Percentiles rank a stretch among this genome's conserved stretches.
These are phyloP conservation scores for Hydrotaea diabolus DNA, from an alignment of 2,888 invertebrate genomes.

Conservation along the genomic window DNA sequence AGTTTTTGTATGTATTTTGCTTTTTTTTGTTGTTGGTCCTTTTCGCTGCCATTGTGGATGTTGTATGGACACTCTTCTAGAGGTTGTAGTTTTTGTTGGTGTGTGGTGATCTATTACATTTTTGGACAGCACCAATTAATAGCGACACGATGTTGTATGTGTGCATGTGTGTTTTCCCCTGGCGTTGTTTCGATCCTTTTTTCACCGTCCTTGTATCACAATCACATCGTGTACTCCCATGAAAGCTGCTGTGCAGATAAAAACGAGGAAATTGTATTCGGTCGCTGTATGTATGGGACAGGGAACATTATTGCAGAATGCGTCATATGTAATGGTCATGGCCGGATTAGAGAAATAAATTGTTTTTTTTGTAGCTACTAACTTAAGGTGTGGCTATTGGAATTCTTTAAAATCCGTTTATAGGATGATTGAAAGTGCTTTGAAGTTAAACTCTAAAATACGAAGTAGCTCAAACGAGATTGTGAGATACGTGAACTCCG, in stretches of 20 bases:
- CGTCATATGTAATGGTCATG: slow-evolving; percentile 2
- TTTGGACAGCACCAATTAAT: slow-evolving; percentile 79
- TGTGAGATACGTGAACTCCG: too few species aligned
- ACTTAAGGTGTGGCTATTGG: slow-evolving; percentile 1
- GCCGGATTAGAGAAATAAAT: background rate
- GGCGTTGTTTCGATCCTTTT: slow-evolving; percentile 23
- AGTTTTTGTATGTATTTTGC: slow-evolving; percentile 31
- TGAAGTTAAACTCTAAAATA: too few species aligned
- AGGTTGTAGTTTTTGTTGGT: slow-evolving; percentile 57
- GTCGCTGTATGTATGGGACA: background rate
- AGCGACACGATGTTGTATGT: slow-evolving; percentile 75
- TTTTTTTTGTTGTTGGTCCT: slow-evolving; percentile 14
- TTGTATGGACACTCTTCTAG: background rate
- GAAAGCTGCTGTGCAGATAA: slow-evolving; percentile 28
- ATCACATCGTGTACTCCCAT: slow-evolving; percentile 7
- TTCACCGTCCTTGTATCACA: background rate
- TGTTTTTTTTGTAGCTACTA: background rate
- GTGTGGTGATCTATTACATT: slow-evolving; percentile 77
- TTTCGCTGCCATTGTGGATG: background rate
- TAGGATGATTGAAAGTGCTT: too few species aligned
- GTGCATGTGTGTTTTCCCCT: background rate
- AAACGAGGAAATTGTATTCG: slow-evolving; percentile 9
- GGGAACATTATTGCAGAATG: background rate
- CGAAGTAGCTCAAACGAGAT: too few species aligned
- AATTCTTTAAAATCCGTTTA: too few species aligned